Evolutionary conservation across 1,140 invertebrate genomes (phyloP), one percentile per base, ranked within the genome.

Genomic region (Drosophila obscura): DNA sequence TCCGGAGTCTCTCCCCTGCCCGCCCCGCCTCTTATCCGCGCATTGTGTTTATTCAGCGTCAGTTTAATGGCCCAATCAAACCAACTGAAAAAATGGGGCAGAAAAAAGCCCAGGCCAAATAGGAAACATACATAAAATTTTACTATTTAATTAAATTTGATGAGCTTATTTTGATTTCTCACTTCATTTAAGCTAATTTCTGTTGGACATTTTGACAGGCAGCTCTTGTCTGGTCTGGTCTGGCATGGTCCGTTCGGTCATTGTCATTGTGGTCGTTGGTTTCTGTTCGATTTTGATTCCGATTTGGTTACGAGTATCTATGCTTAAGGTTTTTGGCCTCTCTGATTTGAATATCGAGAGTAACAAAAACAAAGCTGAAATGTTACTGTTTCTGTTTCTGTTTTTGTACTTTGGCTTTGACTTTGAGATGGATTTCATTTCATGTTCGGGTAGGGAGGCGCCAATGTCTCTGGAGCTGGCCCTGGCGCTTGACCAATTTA

Each of bases 171-270:
- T 85, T 87, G 78, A 85, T 85, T 85, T 85, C 68, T 85, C 82
- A 87, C 82, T 85, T 85, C 82, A 87, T 85, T 85, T 87, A 87
- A 75, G 82, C 82, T 88, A 82, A 87, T 87, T 82, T 77, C 73
- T 81, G 56, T 59, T 68, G 68, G 59, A 59, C 64, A 74, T 80
- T 62, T 73, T 73, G 57, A 73, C 67, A 45, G 67, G 67, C 67
- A 69, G 35, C 35, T 39, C 11, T 13, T 4, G 66, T 35, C 22
- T 4, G 22, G 22, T 16, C 15, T 16, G 50, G 43, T 44, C 31
- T 55, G 19, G 19, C 19, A 1, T 19, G 46, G 31, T 11, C 13
- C 22, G 39, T 44, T 19, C 52, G 61, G 35, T 52, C 50, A 26
- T 52, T 52, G 15, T 35, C 26, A 26, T 43, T 59, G 39, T 41